Percentiles rank a stretch among this genome's conserved stretches.
These are phyloP conservation scores for Caenorhabditis sp. DNA, from an alignment of 2,888 invertebrate genomes.

Conservation along the genomic window DNA sequence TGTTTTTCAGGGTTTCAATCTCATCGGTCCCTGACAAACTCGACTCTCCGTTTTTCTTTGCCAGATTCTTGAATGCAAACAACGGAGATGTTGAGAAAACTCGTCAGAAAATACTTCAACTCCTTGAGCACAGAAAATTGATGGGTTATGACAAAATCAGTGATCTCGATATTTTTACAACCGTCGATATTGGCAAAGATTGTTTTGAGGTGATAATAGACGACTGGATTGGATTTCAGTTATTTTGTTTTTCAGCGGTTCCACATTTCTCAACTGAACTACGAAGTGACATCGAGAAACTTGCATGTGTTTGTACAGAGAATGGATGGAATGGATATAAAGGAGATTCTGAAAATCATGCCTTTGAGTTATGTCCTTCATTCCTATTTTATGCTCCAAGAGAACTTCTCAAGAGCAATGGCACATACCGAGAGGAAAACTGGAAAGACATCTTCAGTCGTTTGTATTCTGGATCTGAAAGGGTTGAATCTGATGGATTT, in stretches of 20 bases:
- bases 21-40: conserved; percentile 36
- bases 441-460: conserved; percentile 77
- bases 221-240: not conserved
- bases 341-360: conserved; percentile 80
- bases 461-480: conserved; percentile 78
- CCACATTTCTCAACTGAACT: conserved; percentile 75
- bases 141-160: conserved; percentile 72
- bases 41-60: conserved; percentile 78
- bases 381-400: conserved; percentile 80
- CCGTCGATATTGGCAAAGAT: conserved; percentile 70
- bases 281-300: conserved; percentile 74
- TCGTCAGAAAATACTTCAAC: conserved; percentile 48
- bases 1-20: conserved; percentile 34
- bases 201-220: conserved; percentile 73
- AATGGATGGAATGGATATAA: conserved; percentile 79
- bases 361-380: conserved; percentile 80
- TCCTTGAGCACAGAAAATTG: conserved; percentile 53
- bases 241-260: conserved; percentile 75
- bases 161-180: conserved; percentile 70
- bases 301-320: conserved; percentile 80
- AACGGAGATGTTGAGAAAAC: conserved; percentile 74
- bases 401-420: conserved; percentile 78
- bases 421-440: conserved; percentile 76
- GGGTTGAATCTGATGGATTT: conserved; percentile 79
- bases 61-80: conserved; percentile 73